Conservation (phyloP, 2,888 invertebrate genomes). For the Diogma glabrata region DNA sequence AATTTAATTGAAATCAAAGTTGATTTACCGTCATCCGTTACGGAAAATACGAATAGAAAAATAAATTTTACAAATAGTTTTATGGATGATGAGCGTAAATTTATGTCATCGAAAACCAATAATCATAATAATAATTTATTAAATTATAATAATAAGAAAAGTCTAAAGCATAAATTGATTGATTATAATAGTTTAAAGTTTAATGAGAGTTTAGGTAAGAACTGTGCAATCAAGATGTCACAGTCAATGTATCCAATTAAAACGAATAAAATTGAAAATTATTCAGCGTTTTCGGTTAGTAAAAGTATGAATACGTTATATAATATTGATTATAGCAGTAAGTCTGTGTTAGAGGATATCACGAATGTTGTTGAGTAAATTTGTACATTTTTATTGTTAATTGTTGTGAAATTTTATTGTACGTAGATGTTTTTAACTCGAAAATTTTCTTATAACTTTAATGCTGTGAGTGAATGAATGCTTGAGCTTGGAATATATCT, state of each 20-base stretch:
- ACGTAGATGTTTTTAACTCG: too few relatives aligned
- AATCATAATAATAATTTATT: slow-evolving; percentile 2
- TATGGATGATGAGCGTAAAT: background rate
- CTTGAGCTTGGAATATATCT: too few relatives aligned
- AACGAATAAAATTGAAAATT: slow-evolving; percentile 19
- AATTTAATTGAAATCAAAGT: slow-evolving; percentile 3
- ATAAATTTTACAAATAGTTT: background rate
- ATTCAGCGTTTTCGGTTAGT: slow-evolving; percentile 20
- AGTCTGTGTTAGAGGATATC: slow-evolving; percentile 26
- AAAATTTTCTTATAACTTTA: too few relatives aligned
- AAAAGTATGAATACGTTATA: slow-evolving; percentile 28
- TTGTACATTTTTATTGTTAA: too few relatives aligned
- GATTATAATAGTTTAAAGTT: background rate
- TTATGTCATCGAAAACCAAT: background rate
- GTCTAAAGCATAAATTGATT: background rate
- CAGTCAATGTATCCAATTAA: slow-evolving; percentile 33
- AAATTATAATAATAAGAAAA: background rate
- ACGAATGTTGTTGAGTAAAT: slow-evolving; percentile 23
- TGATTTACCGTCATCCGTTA: background rate
- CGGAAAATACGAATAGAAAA: too few relatives aligned
- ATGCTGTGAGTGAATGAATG: too few relatives aligned
- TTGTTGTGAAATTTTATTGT: too few relatives aligned
- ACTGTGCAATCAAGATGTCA: slow-evolving; percentile 28
- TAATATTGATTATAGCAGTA: slow-evolving; percentile 12
- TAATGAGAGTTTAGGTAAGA: background rate